Evolutionary conservation across 2,888 invertebrate species (phyloP).

Genomic region (Oscheius myriophilus): DNA sequence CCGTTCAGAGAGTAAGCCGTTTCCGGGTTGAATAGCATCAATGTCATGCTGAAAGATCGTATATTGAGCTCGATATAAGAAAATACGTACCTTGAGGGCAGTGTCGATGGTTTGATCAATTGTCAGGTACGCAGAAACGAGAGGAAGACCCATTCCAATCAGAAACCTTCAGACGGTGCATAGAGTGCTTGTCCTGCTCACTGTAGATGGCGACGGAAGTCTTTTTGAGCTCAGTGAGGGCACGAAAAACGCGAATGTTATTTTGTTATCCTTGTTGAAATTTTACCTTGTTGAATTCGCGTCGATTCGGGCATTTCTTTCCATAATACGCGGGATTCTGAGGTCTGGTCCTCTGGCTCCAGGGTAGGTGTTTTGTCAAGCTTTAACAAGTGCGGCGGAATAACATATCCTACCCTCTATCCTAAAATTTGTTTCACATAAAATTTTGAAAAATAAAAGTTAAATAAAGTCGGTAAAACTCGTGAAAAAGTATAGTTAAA

Average conservation of each 20-base stretch:
- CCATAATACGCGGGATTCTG: too few species aligned
- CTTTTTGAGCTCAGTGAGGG: slow-evolving; percentile 95
- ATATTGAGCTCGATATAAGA: neutral
- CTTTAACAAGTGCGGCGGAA: too few species aligned
- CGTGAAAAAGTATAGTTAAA: too few species aligned
- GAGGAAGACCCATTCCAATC: slow-evolving; percentile 91
- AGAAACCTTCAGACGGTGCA: slow-evolving; percentile 79
- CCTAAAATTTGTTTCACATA: too few species aligned
- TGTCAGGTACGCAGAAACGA: slow-evolving; percentile 95
- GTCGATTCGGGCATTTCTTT: too few species aligned
- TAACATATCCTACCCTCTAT: too few species aligned
- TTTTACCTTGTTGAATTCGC: slow-evolving; percentile 21
- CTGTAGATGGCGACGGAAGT: slow-evolving; percentile 95
- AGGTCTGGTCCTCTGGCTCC: too few species aligned
- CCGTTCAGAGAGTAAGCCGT: slow-evolving; percentile 90
- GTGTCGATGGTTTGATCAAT: slow-evolving; percentile 95
- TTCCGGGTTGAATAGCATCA: slow-evolving; percentile 91
- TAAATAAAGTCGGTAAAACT: too few species aligned
- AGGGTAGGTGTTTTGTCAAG: too few species aligned
- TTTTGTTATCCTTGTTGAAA: slow-evolving; percentile 82
- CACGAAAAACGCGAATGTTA: slow-evolving; percentile 95
- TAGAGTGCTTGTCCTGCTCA: slow-evolving; percentile 75
- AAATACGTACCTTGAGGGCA: slow-evolving; percentile 77
- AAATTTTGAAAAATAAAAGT: too few species aligned
- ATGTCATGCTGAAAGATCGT: slow-evolving; percentile 56